These are phyloP conservation scores for Formicarius rufipectus DNA, from an alignment of 2,113 vertebrate genomes.

Conservation along the genomic window DNA sequence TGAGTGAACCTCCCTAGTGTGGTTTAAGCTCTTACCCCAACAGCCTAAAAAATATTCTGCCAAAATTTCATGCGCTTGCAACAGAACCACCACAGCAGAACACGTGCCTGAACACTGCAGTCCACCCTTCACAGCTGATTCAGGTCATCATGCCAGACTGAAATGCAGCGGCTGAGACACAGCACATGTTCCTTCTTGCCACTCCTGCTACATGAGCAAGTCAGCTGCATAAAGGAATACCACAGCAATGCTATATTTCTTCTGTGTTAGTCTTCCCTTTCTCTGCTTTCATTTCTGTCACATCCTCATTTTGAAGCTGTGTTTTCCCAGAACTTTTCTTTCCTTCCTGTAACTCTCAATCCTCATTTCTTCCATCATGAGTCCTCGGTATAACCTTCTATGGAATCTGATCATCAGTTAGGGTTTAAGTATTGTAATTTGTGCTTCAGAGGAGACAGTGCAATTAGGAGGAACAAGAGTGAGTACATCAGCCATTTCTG, in stretches of 20 bases:
- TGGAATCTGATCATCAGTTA: background rate
- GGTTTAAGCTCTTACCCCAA: background rate
- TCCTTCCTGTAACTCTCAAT: background rate
- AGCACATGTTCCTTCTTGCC: conserved; percentile 16
- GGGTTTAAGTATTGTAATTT: background rate
- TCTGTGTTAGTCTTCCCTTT: background rate
- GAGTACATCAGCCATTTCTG: background rate
- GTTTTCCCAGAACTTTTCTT: background rate
- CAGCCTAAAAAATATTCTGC: background rate
- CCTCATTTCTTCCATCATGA: background rate
- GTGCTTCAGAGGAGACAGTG: background rate
- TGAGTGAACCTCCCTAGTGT: background rate
- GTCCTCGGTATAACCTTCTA: background rate
- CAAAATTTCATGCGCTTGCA: background rate
- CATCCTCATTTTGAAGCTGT: background rate
- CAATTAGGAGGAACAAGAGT: background rate
- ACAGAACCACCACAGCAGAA: background rate
- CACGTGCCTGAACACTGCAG: background rate
- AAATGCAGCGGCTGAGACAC: background rate
- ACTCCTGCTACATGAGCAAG: background rate
- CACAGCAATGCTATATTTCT: background rate
- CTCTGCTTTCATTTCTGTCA: background rate
- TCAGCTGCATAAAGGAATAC: background rate
- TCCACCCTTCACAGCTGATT: background rate
- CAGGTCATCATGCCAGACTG: background rate